A percentile compares a stretch with the other conserved stretches of the same genome.
phyloP scores from a whole-genome alignment of 2,888 invertebrate genomes.

The Cabera pusaria region DNA sequence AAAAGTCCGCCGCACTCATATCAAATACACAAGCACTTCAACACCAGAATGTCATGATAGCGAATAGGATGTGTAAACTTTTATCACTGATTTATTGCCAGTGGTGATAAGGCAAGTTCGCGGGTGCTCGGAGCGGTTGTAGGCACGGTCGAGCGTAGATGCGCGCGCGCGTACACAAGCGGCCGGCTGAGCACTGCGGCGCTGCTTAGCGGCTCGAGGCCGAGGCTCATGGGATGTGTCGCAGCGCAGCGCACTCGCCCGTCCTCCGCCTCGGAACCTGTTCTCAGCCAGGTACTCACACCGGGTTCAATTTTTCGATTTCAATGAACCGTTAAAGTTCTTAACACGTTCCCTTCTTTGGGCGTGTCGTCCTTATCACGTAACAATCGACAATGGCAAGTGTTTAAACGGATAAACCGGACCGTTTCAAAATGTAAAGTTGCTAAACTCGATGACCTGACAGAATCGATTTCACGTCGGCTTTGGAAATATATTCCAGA shows the following conservation, averaged over 20 bases:
- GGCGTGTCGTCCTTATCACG: constrained; percentile 62
- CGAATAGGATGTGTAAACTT: constrained; percentile 27
- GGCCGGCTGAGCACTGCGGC: constrained; percentile 74
- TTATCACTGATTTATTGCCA: constrained; percentile 21
- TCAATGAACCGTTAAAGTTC: constrained; percentile 80
- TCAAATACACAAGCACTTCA: constrained; percentile 55
- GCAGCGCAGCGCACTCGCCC: constrained; percentile 39
- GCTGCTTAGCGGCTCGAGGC: constrained; percentile 47
- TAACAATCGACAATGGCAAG: constrained; percentile 44
- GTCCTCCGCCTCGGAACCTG: constrained; percentile 57
- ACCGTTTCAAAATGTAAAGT: constrained; percentile 36
- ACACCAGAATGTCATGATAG: constrained; percentile 44
- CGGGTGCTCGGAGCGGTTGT: constrained; percentile 35
- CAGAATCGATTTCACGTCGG: constrained; percentile 28
- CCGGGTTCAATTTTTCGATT: constrained; percentile 63
- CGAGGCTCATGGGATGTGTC: constrained; percentile 64
- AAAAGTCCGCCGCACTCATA: constrained; percentile 47
- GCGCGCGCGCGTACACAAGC: constrained; percentile 66
- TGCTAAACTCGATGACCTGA: constrained; percentile 25
- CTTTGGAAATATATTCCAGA: constrained; percentile 48
- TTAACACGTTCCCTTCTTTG: constrained; percentile 57
- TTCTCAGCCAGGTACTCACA: constrained; percentile 52
- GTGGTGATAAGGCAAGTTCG: constrained; percentile 39
- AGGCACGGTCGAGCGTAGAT: constrained; percentile 37
- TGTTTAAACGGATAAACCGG: constrained; percentile 22